Evolutionary conservation across 1,140 invertebrate species (phyloP).

Genomic region (Triops cancriformis): DNA sequence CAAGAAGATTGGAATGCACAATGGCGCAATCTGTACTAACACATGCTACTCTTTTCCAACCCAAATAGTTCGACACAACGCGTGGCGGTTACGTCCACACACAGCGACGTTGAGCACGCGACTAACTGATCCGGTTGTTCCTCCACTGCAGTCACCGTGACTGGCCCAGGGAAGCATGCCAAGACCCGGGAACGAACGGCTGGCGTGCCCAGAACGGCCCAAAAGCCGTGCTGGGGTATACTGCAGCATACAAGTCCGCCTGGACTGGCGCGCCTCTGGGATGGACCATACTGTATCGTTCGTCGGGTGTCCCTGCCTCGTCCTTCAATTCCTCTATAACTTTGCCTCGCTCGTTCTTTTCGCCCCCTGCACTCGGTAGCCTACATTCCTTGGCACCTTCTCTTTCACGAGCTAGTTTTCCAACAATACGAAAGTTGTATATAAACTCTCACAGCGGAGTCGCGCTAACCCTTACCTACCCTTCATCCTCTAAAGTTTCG

Average conservation of each 20-base stretch:
- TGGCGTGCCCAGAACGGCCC: neutral
- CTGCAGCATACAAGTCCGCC: neutral
- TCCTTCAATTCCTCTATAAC: slow-evolving; percentile 5
- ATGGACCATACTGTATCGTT: neutral
- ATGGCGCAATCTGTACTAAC: neutral
- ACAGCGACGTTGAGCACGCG: neutral
- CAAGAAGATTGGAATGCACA: slow-evolving; percentile 1
- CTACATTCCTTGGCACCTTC: slow-evolving; percentile 5
- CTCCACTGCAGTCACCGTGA: neutral
- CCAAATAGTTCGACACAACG: neutral
- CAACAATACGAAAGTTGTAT: neutral
- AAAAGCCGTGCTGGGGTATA: neutral
- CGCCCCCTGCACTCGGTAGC: neutral
- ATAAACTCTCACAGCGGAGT: neutral
- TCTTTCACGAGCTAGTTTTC: neutral
- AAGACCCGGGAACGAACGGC: neutral
- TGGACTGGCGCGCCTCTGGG: neutral
- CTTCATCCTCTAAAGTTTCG: too few relatives aligned
- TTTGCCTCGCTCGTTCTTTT: neutral
- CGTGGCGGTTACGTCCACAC: neutral
- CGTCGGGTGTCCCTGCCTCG: neutral
- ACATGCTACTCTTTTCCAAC: neutral
- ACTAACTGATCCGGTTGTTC: neutral
- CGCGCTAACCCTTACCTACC: too few relatives aligned
- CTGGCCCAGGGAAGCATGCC: neutral